Percentiles rank a stretch among this genome's conserved stretches.
Conservation (phyloP, 2,113 vertebrate genomes). For the Austrofundulus limnaeus region DNA sequence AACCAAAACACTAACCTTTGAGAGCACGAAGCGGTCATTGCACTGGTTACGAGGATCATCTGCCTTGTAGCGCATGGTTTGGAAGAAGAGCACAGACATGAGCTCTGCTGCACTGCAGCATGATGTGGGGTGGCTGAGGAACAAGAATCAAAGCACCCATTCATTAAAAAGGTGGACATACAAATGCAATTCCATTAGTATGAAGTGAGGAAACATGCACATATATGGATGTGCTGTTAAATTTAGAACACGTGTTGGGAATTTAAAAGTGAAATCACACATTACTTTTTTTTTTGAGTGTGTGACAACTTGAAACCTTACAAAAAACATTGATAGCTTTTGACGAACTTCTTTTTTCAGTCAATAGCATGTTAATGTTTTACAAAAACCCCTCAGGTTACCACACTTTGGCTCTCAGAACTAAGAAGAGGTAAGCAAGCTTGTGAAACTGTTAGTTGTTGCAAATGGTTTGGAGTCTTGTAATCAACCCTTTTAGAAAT, state of each 20-base stretch:
- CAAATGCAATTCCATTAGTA: not conserved
- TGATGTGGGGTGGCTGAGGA: slow-evolving; percentile 80
- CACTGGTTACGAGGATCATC: slow-evolving; percentile 76
- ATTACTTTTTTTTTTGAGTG: not conserved
- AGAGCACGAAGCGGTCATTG: slow-evolving; percentile 86
- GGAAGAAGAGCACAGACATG: slow-evolving; percentile 85
- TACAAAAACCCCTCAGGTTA: slow-evolving; percentile 3
- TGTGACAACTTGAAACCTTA: not conserved
- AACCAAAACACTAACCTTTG: slow-evolving; percentile 74
- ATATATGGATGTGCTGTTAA: slow-evolving; percentile 37
- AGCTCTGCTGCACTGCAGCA: slow-evolving; percentile 86
- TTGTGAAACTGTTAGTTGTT: slow-evolving; percentile 67
- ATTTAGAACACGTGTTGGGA: not conserved
- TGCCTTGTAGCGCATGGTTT: slow-evolving; percentile 83
- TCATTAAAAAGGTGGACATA: not conserved
- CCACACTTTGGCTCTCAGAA: not conserved
- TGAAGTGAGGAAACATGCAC: slow-evolving; percentile 13
- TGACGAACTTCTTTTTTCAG: not conserved
- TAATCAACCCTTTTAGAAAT: slow-evolving; percentile 51
- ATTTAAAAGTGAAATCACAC: not conserved
- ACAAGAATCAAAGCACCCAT: not conserved
- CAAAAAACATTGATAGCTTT: not conserved
- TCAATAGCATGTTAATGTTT: slow-evolving; percentile 34
- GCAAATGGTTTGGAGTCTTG: slow-evolving; percentile 30
- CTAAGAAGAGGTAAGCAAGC: slow-evolving; percentile 1